These are phyloP conservation scores for Cartodere bifasciata DNA, from an alignment of 2,888 invertebrate species.

Conservation along the genomic window DNA sequence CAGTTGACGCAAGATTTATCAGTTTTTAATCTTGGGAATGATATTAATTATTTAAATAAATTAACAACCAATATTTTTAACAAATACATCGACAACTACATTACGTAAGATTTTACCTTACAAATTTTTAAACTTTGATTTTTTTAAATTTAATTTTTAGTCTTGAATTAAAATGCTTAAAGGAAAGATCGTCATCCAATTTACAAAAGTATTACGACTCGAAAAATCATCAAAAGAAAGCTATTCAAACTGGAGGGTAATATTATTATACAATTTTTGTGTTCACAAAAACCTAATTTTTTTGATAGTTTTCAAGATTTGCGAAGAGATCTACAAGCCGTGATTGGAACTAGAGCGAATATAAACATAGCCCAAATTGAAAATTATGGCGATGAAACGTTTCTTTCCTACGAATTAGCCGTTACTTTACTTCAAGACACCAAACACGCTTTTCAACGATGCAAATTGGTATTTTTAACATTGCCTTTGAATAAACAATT, in stretches of 20 bases:
- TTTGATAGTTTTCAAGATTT: constrained; percentile 72
- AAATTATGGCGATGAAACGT: constrained; percentile 94
- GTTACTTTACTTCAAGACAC: constrained; percentile 83
- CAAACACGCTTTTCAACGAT: constrained; percentile 79
- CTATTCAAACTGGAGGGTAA: constrained; percentile 75
- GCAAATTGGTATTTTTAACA: constrained; percentile 70
- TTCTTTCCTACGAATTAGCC: constrained; percentile 88
- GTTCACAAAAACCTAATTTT: constrained; percentile 6
- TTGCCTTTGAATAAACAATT: no score
- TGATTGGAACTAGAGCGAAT: constrained; percentile 81
- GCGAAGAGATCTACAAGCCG: constrained; percentile 83
- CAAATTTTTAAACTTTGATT: constrained; percentile 5
- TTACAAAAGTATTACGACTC: constrained; percentile 81
- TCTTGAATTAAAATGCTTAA: constrained; percentile 64
- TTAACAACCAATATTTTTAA: constrained; percentile 70
- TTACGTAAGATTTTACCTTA: constrained; percentile 39
- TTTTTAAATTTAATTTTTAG: constrained; percentile 27
- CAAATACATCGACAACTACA: constrained; percentile 65
- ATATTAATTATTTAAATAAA: constrained; percentile 65
- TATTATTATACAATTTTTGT: constrained; percentile 18
- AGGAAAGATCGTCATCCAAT: constrained; percentile 60
- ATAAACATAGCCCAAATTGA: constrained; percentile 91
- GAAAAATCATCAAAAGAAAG: constrained; percentile 90
- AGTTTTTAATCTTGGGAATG: constrained; percentile 64
- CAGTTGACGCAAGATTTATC: constrained; percentile 62